Evolutionary conservation across 2,888 invertebrate genomes (phyloP).

Genomic region (Ectemnius lituratus): DNA sequence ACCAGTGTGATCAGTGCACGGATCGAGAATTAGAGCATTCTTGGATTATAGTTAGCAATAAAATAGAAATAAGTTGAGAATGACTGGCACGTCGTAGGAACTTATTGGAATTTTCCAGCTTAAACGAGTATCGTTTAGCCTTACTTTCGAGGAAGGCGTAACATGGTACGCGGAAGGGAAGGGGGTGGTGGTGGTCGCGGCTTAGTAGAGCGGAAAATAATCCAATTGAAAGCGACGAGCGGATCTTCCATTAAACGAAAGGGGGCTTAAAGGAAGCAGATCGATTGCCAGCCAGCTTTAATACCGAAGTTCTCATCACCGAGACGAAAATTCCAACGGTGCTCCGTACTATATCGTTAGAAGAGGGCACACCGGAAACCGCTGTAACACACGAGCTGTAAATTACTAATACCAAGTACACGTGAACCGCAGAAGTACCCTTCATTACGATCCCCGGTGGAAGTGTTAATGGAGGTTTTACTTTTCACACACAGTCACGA

Average conservation of each 20-base stretch:
- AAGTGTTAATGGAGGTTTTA: background rate
- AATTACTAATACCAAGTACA: constrained; percentile 14
- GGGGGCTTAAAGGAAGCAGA: constrained; percentile 37
- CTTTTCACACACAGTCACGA: background rate
- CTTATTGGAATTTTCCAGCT: constrained; percentile 29
- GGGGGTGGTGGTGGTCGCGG: constrained; percentile 12
- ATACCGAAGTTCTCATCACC: constrained; percentile 43
- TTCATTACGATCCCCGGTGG: constrained; percentile 23
- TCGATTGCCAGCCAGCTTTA: constrained; percentile 43
- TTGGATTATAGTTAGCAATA: no score
- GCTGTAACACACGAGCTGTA: background rate
- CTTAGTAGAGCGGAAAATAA: constrained; percentile 47
- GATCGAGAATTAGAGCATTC: no score
- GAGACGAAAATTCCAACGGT: constrained; percentile 33
- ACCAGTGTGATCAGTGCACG: no score
- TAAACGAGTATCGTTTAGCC: constrained; percentile 37
- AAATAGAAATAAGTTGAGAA: no score
- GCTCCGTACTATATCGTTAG: constrained; percentile 6
- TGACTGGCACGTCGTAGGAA: background rate
- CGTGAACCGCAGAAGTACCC: constrained; percentile 20
- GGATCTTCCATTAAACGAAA: constrained; percentile 40
- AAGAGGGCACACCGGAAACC: constrained; percentile 7
- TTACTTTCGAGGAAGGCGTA: no score
- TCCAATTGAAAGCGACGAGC: constrained; percentile 42
- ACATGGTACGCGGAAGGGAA: no score